These are phyloP conservation scores for Clunio marinus DNA, from an alignment of 2,888 invertebrate species.

Conservation along the genomic window DNA sequence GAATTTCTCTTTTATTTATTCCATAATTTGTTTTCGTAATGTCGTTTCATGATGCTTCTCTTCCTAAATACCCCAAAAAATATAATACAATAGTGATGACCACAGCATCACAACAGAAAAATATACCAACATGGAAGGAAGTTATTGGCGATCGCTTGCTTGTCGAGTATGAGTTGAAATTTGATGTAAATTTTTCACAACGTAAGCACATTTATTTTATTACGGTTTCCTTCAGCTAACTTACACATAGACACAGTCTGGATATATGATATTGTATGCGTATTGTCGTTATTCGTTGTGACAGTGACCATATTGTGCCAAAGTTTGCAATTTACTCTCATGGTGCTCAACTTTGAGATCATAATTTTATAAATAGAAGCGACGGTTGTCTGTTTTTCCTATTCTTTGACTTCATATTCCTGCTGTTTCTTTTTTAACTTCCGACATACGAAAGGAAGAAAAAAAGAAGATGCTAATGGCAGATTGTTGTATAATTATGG, in stretches of 20 bases:
- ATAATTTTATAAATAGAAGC: neutral
- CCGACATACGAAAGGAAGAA: too few species aligned
- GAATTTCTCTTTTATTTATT: neutral
- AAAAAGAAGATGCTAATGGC: too few species aligned
- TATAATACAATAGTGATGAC: constrained; percentile 47
- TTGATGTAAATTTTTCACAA: constrained; percentile 60
- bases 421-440: too few species aligned
- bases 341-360: neutral
- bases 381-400: too few species aligned
- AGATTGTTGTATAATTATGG: too few species aligned
- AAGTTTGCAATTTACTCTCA: neutral
- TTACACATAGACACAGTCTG: too few species aligned
- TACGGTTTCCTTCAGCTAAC: too few species aligned
- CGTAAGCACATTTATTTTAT: constrained; percentile 42
- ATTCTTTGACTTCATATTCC: too few species aligned
- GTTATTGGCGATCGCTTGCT: constrained; percentile 63
- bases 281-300: neutral
- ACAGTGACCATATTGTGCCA: neutral
- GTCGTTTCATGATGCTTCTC: neutral
- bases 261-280: too few species aligned
- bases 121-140: constrained; percentile 62
- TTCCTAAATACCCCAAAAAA: too few species aligned
- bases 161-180: constrained; percentile 63
- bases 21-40: neutral
- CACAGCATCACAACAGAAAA: constrained; percentile 45